These are phyloP conservation scores for Argopecten irradians DNA, from an alignment of 1,140 invertebrate genomes.

Conservation along the genomic window DNA sequence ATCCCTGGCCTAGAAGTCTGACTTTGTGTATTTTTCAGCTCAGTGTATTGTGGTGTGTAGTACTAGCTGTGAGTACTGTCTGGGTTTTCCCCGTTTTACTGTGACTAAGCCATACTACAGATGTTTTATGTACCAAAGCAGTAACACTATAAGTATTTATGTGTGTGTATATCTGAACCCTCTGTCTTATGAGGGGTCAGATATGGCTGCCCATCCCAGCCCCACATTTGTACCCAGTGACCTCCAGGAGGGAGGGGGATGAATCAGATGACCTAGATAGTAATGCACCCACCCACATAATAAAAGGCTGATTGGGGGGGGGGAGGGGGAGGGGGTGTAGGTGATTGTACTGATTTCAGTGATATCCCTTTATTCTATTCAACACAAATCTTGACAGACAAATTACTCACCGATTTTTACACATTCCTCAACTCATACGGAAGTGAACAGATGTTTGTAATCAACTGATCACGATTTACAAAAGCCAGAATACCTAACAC, in stretches of 20 bases:
- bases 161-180: neutral
- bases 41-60: too few species aligned
- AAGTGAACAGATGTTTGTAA: neutral
- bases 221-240: neutral
- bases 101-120: neutral
- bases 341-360: neutral
- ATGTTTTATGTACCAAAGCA: neutral
- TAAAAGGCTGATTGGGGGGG: too few species aligned
- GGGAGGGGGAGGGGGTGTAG: too few species aligned
- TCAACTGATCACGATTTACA: neutral
- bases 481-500: too few species aligned
- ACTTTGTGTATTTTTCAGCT: too few species aligned
- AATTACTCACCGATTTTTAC: neutral
- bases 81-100: neutral
- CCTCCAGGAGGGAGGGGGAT: neutral
- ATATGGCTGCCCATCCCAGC: neutral
- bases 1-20: too few species aligned
- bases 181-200: neutral
- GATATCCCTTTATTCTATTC: neutral
- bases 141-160: neutral
- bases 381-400: neutral
- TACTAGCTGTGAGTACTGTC: neutral
- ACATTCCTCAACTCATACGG: neutral
- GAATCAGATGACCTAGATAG: neutral
- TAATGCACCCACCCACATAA: neutral